These are phyloP conservation scores for Catocala nupta DNA, from an alignment of 2,888 invertebrate species.

Conservation along the genomic window DNA sequence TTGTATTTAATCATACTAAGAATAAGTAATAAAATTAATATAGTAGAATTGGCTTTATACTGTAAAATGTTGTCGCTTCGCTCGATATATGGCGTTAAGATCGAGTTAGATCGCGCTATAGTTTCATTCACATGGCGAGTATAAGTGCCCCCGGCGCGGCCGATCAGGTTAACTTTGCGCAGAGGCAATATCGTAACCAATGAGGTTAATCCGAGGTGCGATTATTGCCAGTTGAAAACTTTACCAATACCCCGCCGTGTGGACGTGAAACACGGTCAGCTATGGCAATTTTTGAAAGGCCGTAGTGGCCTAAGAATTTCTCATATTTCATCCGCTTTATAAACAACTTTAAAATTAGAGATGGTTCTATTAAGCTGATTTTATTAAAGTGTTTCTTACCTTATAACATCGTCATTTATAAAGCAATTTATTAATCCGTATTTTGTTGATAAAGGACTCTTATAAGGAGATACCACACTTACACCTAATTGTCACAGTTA, in stretches of 20 bases:
- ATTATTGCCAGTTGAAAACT: constrained; percentile 97
- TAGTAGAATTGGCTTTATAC: no score
- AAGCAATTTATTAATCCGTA: no score
- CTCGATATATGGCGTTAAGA: constrained; percentile 50
- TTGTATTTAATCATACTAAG: no score
- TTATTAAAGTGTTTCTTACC: no score
- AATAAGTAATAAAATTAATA: no score
- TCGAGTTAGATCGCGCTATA: constrained; percentile 38
- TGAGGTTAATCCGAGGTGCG: constrained; percentile 96
- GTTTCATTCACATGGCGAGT: constrained; percentile 18
- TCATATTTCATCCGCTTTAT: neutral
- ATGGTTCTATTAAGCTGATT: no score
- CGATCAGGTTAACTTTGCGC: constrained; percentile 91
- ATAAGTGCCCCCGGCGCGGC: no score
- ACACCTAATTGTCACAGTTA: no score
- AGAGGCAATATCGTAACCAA: constrained; percentile 97
- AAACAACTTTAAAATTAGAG: no score
- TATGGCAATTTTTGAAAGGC: constrained; percentile 95
- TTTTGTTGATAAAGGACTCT: no score
- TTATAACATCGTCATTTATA: no score
- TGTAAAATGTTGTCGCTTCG: constrained; percentile 14
- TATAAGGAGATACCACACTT: no score
- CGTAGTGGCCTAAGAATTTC: constrained; percentile 74
- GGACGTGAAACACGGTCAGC: constrained; percentile 95
- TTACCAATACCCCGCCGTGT: constrained; percentile 36